A percentile compares a stretch with the other conserved stretches of the same genome.
phyloP scores from a whole-genome alignment of 2,888 invertebrate genomes.

The Hydrotaea cyrtoneurina region DNA sequence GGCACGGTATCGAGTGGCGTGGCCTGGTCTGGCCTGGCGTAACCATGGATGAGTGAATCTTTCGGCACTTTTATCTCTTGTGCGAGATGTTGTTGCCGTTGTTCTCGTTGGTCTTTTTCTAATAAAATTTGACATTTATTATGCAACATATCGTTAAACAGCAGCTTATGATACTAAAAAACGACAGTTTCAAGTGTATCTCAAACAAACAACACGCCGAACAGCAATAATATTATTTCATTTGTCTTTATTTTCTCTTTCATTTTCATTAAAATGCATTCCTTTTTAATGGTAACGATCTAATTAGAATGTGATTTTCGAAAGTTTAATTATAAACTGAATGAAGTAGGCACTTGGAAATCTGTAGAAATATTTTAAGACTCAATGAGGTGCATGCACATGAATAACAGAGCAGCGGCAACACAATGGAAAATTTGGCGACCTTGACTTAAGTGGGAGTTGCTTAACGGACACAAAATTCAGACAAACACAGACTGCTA shows the following conservation, averaged over 20 bases:
- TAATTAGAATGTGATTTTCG: slow-evolving; percentile 26
- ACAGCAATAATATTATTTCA: slow-evolving; percentile 30
- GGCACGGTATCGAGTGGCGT: background rate
- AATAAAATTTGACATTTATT: slow-evolving; percentile 67
- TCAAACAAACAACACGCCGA: slow-evolving; percentile 22
- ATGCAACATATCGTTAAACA: slow-evolving; percentile 64
- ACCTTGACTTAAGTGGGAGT: too few species aligned
- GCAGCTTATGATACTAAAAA: slow-evolving; percentile 54
- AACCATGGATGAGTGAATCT: slow-evolving; percentile 41
- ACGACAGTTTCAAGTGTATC: slow-evolving; percentile 41
- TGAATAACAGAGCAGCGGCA: too few species aligned
- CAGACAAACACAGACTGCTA: too few species aligned
- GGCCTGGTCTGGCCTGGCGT: background rate
- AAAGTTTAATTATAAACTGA: slow-evolving; percentile 34
- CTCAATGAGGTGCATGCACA: too few species aligned
- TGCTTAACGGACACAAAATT: too few species aligned
- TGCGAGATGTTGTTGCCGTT: slow-evolving; percentile 1
- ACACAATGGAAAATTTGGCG: too few species aligned
- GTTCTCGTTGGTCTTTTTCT: slow-evolving; percentile 45
- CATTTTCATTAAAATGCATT: slow-evolving; percentile 21
- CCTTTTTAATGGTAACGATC: slow-evolving; percentile 33
- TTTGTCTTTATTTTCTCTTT: slow-evolving; percentile 11
- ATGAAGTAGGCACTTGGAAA: background rate
- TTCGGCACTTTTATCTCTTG: slow-evolving; percentile 61
- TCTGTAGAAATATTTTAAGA: too few species aligned